Percentiles rank a stretch among this genome's conserved stretches.
Evolutionary conservation across 2,113 vertebrate species (phyloP).

Genomic region (Rhinoderma darwinii): DNA sequence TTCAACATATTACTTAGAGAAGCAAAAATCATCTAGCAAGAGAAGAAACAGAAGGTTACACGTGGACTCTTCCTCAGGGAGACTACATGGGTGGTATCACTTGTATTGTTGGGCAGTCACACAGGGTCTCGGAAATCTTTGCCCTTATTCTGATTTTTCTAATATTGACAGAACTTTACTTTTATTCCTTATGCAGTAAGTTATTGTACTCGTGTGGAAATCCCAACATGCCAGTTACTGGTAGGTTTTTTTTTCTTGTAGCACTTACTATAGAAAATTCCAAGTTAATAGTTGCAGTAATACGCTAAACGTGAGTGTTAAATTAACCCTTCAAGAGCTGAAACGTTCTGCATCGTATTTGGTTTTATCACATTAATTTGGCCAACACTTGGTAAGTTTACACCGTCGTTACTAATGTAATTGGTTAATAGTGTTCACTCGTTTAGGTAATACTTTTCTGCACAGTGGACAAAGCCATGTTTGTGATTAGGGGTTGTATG

Average conservation of each 20-base stretch:
- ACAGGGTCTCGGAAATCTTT: slow-evolving; percentile 51
- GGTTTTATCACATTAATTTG: not conserved
- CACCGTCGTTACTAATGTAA: not conserved
- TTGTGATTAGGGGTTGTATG: not conserved
- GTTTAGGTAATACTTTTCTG: not conserved
- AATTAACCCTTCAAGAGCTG: not conserved
- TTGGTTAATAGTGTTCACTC: not conserved
- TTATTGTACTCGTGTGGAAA: slow-evolving; percentile 3
- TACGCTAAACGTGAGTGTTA: not conserved
- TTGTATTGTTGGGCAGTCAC: slow-evolving; percentile 56
- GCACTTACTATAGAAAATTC: not conserved
- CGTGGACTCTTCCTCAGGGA: slow-evolving; percentile 77
- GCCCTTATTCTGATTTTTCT: not conserved
- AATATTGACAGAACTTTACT: not conserved
- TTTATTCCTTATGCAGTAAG: not conserved
- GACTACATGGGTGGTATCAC: slow-evolving; percentile 66
- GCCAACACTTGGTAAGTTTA: not conserved
- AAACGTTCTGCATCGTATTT: not conserved
- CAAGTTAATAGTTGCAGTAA: not conserved
- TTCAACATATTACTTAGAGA: slow-evolving; percentile 66
- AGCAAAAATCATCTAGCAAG: slow-evolving; percentile 43
- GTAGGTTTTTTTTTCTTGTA: not conserved
- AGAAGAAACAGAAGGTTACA: slow-evolving; percentile 67
- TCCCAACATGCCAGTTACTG: slow-evolving; percentile 28
- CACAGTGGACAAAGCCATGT: not conserved